Conservation (phyloP, 1,140 invertebrate species). For the Lordiphosa mommai region DNA sequence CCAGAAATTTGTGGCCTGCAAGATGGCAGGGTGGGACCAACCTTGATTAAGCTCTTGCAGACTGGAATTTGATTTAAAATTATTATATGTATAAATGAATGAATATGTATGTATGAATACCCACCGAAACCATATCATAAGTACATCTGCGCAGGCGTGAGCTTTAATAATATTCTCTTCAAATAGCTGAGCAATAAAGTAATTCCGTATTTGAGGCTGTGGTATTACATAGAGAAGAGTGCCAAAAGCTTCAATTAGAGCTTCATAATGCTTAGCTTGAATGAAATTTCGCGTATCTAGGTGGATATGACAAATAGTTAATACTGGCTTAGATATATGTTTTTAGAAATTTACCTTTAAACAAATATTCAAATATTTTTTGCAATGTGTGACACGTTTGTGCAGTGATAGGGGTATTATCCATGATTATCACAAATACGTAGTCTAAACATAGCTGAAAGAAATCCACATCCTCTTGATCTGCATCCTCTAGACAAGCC, state of each 20-base stretch:
- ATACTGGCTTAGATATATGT: too few species aligned
- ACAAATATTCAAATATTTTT: conserved; percentile 40
- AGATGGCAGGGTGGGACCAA: conserved; percentile 14
- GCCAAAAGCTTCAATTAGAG: conserved; percentile 32
- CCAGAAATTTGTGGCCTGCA: conserved; percentile 25
- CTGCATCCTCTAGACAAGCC: background rate
- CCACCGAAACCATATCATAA: conserved; percentile 44
- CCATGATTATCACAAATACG: conserved; percentile 16
- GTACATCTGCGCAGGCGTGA: conserved; percentile 43
- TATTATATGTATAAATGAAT: background rate
- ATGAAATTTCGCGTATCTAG: conserved; percentile 40
- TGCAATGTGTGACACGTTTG: conserved; percentile 18
- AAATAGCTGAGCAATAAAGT: conserved; percentile 29
- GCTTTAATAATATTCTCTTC: conserved; percentile 28
- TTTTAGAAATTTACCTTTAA: conserved; percentile 38
- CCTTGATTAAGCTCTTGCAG: conserved; percentile 12
- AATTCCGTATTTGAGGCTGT: conserved; percentile 8
- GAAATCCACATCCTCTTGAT: background rate
- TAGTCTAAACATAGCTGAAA: conserved; percentile 32
- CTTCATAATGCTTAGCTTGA: conserved; percentile 22
- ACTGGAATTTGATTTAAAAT: conserved; percentile 9
- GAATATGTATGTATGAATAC: background rate
- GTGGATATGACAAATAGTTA: background rate
- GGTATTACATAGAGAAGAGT: conserved; percentile 20
- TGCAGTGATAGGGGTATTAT: conserved; percentile 3